phyloP scores from a whole-genome alignment of 2,113 vertebrate genomes.

The Anoura caudifer region DNA sequence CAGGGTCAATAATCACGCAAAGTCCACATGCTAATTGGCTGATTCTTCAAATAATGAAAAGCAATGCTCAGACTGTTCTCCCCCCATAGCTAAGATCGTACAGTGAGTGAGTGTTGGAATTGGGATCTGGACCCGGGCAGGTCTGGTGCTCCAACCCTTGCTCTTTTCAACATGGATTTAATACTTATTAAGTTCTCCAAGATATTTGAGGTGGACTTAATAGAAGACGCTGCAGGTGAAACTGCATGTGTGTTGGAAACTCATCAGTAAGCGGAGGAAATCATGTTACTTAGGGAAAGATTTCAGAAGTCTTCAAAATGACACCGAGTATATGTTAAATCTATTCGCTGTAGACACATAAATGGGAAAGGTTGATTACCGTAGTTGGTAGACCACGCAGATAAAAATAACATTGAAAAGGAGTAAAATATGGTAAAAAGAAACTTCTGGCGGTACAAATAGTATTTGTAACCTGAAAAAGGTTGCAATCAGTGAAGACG shows the following conservation, averaged over 20 bases:
- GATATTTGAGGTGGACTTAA: neutral
- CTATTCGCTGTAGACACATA: neutral
- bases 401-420: neutral
- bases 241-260: neutral
- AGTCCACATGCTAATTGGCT: neutral
- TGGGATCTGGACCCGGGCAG: neutral
- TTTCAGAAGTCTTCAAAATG: neutral
- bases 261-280: neutral
- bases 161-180: neutral
- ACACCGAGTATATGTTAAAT: neutral
- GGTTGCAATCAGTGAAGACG: neutral
- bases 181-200: neutral
- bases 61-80: neutral
- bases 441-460: neutral
- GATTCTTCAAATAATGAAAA: neutral
- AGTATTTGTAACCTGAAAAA: neutral
- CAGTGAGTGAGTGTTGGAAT: neutral
- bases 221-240: neutral
- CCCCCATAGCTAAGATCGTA: neutral
- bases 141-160: neutral
- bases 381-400: neutral
- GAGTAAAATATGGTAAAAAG: neutral
- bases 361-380: neutral
- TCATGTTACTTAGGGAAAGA: neutral
- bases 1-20: neutral